Evolutionary conservation across 1,140 invertebrate genomes (phyloP), one percentile per base, ranked within the genome.

Genomic region (Drosophila leontia): DNA sequence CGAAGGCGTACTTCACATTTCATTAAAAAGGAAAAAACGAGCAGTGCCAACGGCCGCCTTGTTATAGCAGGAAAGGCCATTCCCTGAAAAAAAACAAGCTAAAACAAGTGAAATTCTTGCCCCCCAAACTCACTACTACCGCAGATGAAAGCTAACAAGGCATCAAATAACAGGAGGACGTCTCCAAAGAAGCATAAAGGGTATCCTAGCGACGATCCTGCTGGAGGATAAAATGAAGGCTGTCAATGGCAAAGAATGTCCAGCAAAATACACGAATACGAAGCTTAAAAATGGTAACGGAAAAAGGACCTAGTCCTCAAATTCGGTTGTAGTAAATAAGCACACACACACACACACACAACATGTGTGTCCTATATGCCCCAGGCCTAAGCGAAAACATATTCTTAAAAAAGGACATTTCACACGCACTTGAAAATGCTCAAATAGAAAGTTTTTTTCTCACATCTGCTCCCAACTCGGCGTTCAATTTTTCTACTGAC

Each of bases 131-230:
- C 58, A 26, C 45, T 45, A 57, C 74, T n/a, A 51, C 41, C 59
- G 23, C 85, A 78, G 62, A 84, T 87, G 74, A 84, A 87, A 87
- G 77, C 84, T 87, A 87, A 84, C 84, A 87, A 87, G 84, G 84
- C 84, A 87, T 88, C 84, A 90, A 84, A 84, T 90, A 84, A 84
- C 77, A 68, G 64, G 42, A 67, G 59, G 67, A 55, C 70, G 76
- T 67, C 64, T 76, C 62, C 65, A 77, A 80, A 84, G 77, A 41
- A 58, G 55, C 75, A 75, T 76, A 87, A 88, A 80, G 84, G 84
- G 84, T 87, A 88, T 87, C 84, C 84, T 87, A 87, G 84, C 84
- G 84, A 87, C 84, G 76, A 83, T 63, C 32, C 63, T 47, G 59
- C 39, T 76, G 62, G 60, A 60, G 64, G 57, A 65, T 60, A 70